These are phyloP conservation scores for Echinometra lucunter DNA, from an alignment of 53 echinoderm and acorn worm species.

Conservation along the genomic window DNA sequence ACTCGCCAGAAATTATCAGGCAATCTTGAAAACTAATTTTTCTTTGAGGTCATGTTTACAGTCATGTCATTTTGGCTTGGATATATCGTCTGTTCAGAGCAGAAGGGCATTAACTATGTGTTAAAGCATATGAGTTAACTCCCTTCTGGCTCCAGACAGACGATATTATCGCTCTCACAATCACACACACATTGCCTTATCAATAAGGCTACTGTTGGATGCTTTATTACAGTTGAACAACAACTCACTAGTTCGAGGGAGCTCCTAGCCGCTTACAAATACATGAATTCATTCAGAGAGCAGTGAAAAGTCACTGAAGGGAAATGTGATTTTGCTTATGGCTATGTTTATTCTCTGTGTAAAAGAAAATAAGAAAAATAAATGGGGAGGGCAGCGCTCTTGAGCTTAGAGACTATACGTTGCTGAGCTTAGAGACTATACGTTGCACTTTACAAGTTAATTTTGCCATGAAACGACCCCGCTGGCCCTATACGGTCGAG, in stretches of 20 bases:
- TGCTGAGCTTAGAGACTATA: background rate
- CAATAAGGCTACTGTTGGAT: background rate
- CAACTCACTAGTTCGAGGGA: background rate
- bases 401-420: background rate
- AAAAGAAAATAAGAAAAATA: background rate
- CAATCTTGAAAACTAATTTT: conserved; percentile 47
- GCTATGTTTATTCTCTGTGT: background rate
- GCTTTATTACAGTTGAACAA: background rate
- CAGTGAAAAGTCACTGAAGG: background rate
- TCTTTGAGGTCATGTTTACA: conserved; percentile 9
- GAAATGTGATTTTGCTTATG: conserved; percentile 10
- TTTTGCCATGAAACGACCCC: background rate
- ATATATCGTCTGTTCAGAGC: too few species aligned
- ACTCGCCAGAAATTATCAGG: conserved; percentile 4
- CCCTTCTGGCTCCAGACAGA: too few species aligned
- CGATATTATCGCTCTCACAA: conserved; percentile 24
- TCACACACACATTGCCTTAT: background rate
- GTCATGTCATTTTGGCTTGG: conserved; percentile 18
- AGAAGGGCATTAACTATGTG: too few species aligned
- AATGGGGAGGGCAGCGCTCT: conserved; percentile 17
- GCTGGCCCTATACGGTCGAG: background rate
- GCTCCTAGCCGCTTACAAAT: background rate
- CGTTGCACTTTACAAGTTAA: too few species aligned
- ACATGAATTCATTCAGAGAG: conserved; percentile 19
- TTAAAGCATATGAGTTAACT: too few species aligned